Evolutionary conservation across 35 echinoderm and acorn worm genomes (phyloP).

Genomic region (Strongylocentrotus purpuratus): DNA sequence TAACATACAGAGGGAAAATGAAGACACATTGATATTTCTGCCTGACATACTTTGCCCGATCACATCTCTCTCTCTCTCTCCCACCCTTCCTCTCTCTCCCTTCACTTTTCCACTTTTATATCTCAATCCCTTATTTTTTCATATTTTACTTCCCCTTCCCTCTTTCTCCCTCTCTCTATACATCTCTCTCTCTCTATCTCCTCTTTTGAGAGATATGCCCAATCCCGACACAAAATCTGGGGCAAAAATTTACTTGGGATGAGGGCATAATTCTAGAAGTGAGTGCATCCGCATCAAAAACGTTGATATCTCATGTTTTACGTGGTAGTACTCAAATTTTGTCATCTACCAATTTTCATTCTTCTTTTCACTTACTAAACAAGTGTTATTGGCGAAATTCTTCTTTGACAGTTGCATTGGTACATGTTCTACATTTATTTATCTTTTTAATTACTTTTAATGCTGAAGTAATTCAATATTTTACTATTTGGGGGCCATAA

Average conservation of each 20-base stretch:
- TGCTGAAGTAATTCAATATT: not conserved
- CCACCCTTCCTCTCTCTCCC: not conserved
- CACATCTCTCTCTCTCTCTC: not conserved
- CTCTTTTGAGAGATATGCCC: not conserved
- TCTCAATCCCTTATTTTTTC: not conserved
- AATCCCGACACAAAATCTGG: not conserved
- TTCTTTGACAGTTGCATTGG: not conserved
- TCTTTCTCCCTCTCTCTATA: not conserved
- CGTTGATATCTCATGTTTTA: not conserved
- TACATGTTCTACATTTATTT: too few relatives aligned
- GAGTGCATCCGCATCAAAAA: constrained; percentile 9
- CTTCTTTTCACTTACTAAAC: not conserved
- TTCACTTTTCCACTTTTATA: not conserved
- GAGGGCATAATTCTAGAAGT: not conserved
- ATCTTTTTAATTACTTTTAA: too few relatives aligned
- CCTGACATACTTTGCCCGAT: not conserved
- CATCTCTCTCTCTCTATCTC: not conserved
- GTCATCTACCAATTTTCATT: not conserved
- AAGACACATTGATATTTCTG: not conserved
- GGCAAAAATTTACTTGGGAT: constrained; percentile 9
- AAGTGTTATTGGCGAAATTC: not conserved
- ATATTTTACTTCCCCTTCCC: not conserved
- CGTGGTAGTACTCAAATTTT: not conserved
- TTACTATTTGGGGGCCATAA: not conserved
- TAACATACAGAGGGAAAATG: not conserved